Conservation (phyloP, 2,113 vertebrate species). For the Egretta garzetta region DNA sequence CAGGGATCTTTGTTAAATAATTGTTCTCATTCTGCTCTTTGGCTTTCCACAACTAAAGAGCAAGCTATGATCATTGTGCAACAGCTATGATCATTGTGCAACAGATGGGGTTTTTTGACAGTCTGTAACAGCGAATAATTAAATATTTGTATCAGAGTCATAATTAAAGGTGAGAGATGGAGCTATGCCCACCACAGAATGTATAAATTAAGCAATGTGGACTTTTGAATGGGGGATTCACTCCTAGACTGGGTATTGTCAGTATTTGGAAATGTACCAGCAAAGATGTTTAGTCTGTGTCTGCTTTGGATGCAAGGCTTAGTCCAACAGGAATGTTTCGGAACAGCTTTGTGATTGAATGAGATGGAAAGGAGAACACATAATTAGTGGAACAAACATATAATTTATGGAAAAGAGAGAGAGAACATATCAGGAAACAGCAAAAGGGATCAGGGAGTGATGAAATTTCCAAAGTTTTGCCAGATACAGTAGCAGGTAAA, state of each 20-base stretch:
- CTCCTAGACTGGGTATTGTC: not conserved
- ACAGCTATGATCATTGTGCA: not conserved
- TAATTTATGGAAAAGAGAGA: not conserved
- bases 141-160: not conserved
- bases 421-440: not conserved
- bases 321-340: not conserved
- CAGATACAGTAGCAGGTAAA: not conserved
- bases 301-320: not conserved
- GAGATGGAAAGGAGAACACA: not conserved
- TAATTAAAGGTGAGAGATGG: not conserved
- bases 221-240: not conserved
- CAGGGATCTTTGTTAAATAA: not conserved
- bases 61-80: not conserved
- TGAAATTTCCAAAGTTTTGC: not conserved
- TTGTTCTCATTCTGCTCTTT: not conserved
- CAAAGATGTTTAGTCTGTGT: constrained; percentile 20
- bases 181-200: not conserved
- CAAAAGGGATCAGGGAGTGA: not conserved
- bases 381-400: not conserved
- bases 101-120: not conserved
- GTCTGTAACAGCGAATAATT: not conserved
- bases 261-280: not conserved
- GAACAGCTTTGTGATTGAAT: not conserved
- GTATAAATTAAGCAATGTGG: not conserved
- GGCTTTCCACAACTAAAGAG: not conserved